Evolutionary conservation across 1,140 invertebrate species (phyloP), one percentile per base, ranked within the genome.

Genomic region (Dendroctonus valens): DNA sequence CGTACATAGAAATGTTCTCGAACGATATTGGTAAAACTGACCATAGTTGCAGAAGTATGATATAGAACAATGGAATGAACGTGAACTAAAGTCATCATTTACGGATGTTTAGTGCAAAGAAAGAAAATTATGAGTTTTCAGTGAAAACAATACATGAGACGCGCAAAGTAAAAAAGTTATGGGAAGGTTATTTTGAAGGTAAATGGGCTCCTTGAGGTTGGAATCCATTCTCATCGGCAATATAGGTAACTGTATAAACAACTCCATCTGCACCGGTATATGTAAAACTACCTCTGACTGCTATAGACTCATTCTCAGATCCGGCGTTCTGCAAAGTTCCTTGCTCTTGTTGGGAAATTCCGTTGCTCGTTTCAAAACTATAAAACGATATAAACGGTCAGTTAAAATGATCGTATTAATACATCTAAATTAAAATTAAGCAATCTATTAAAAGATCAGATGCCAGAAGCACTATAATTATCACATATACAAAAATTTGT

Each of bases 161-260:
- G 3, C 3, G 26, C 26, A 26, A 15, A 52, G 9, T 26, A 26
- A 52, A 52, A 15, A 14, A 15, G 9, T 52, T 9, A 52, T 5
- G 6, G n/a, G 37, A 15, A 55, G 41, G 26, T 42, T 63, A 63
- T 63, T 63, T 63, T 6, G 54, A 48, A 8, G 82, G 82, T 26
- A 88, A 73, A 74, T 87, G 85, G 7, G 78, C 84, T 7, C 85
- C 86, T 63, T 81, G 68, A 8, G 89, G 86, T 60, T 85, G 86
- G 83, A 89, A 91, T 7, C 90, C 90, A 60, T 89, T 88, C 75
- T 91, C 88, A 75, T 90, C 88, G 50, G 89, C 89, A 40, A 83
- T 77, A 75, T 87, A 91, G 44, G 79, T 85, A 8, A 90, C 78
- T 2, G 82, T 81, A 59, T 86, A 83, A 11, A 81, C 80, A 38